phyloP scores from a whole-genome alignment of 2,888 invertebrate species.

The Drosophila neoperkinsi region DNA sequence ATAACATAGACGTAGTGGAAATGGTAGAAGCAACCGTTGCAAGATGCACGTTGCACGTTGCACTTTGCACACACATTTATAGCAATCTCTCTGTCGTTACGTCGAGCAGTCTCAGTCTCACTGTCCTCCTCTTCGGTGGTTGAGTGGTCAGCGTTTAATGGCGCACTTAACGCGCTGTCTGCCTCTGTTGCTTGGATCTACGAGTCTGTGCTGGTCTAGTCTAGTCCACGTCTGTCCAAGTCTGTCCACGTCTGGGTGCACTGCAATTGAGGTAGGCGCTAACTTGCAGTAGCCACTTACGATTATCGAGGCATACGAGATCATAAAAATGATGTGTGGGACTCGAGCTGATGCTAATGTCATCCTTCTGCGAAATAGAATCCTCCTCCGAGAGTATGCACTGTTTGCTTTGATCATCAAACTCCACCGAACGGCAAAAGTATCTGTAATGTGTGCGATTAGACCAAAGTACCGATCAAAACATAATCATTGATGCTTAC shows the following conservation, averaged over 20 bases:
- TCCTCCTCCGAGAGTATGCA: conserved; percentile 97
- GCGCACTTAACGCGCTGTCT: conserved; percentile 58
- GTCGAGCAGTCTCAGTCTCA: conserved; percentile 36
- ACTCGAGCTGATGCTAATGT: conserved; percentile 93
- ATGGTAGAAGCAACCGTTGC: conserved; percentile 59
- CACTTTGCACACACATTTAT: conserved; percentile 35
- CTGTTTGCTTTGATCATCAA: conserved; percentile 93
- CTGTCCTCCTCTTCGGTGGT: conserved; percentile 20
- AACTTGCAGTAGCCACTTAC: conserved; percentile 87
- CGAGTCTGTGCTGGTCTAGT: conserved; percentile 12
- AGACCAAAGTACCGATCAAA: conserved; percentile 37
- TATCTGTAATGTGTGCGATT: conserved; percentile 86
- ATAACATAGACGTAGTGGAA: conserved; percentile 43
- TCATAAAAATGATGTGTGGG: conserved; percentile 95
- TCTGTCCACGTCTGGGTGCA: conserved; percentile 18
- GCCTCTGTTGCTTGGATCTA: conserved; percentile 27
- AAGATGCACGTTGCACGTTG: neutral
- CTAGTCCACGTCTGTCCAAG: conserved; percentile 12
- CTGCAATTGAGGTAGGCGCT: conserved; percentile 37
- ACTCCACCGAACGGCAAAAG: conserved; percentile 95
- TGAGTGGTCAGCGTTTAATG: conserved; percentile 55
- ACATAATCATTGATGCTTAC: conserved; percentile 85
- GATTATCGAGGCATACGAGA: conserved; percentile 94
- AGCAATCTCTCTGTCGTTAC: conserved; percentile 67
- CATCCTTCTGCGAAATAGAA: conserved; percentile 94